A percentile compares a stretch with the other conserved stretches of the same genome.
These are phyloP conservation scores for Sthenelais limicola DNA, from an alignment of 2,888 invertebrate genomes.

Conservation along the genomic window DNA sequence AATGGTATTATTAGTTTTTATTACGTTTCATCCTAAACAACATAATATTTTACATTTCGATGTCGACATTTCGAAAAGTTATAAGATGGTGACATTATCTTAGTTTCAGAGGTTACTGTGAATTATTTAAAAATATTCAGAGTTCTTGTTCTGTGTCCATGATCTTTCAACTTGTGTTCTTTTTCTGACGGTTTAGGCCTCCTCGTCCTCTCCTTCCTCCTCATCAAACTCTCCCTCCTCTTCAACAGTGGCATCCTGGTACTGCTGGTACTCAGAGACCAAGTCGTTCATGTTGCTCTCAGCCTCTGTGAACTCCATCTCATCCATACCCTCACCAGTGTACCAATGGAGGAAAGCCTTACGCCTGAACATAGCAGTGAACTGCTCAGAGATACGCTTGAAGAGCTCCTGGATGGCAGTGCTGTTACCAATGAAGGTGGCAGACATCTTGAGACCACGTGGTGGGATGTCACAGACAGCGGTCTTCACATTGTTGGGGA, in stretches of 20 bases:
- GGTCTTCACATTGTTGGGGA: constrained; percentile 42
- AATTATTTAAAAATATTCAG: no score
- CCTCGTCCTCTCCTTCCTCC: constrained; percentile 50
- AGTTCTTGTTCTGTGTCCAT: no score
- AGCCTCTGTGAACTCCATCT: constrained; percentile 44
- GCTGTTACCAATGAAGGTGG: constrained; percentile 41
- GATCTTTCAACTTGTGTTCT: no score
- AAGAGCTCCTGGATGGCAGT: constrained; percentile 41
- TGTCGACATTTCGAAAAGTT: no score
- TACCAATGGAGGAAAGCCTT: constrained; percentile 42
- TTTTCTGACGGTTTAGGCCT: no score
- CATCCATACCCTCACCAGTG: constrained; percentile 43
- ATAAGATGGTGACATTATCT: no score
- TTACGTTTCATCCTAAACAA: no score
- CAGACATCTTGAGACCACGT: constrained; percentile 41
- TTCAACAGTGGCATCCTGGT: constrained; percentile 41
- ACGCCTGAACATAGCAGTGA: constrained; percentile 40
- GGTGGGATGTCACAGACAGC: constrained; percentile 42
- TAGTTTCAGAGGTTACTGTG: no score
- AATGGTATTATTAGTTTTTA: no score
- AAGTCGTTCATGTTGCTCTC: constrained; percentile 40
- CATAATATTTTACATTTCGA: no score
- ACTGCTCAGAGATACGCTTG: constrained; percentile 43
- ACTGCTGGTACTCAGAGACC: constrained; percentile 41
- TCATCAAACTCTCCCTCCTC: constrained; percentile 54